phyloP scores from a whole-genome alignment of 1,140 invertebrate species.

The Drosophila chauvacae region DNA sequence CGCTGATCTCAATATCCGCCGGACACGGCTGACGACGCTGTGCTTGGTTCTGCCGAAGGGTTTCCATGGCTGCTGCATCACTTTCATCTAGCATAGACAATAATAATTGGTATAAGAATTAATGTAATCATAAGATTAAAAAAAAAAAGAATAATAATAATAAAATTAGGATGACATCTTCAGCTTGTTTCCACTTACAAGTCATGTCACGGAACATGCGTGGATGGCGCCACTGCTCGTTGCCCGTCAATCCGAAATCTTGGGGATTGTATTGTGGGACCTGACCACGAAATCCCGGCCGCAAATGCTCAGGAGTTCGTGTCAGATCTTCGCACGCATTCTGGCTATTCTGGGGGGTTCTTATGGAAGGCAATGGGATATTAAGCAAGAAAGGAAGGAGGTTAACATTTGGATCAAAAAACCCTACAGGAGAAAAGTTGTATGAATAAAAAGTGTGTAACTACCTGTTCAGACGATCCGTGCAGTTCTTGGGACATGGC shows the following conservation, averaged over 20 bases:
- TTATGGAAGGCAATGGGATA: not conserved
- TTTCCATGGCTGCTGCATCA: conserved; percentile 19
- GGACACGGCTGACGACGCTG: conserved; percentile 5
- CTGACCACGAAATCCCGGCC: conserved; percentile 37
- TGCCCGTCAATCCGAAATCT: conserved; percentile 44
- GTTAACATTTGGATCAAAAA: not conserved
- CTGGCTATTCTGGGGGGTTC: not conserved
- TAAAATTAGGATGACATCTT: too few species aligned
- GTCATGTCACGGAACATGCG: conserved; percentile 43
- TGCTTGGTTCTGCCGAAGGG: conserved; percentile 22
- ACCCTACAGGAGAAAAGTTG: too few species aligned
- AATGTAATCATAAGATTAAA: too few species aligned
- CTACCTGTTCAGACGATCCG: not conserved
- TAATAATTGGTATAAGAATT: too few species aligned
- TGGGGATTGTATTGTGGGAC: conserved; percentile 40
- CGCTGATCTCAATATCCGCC: conserved; percentile 23
- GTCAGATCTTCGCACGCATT: not conserved
- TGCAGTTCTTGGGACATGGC: not conserved
- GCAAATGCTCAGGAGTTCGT: conserved; percentile 47
- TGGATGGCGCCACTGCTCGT: conserved; percentile 59
- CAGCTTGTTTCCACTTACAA: conserved; percentile 21
- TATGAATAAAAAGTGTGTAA: not conserved
- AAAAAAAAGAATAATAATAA: not conserved
- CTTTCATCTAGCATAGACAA: conserved; percentile 24
- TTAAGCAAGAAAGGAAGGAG: not conserved